These are phyloP conservation scores for Slavum lentiscoides DNA, from an alignment of 2,888 invertebrate species.

Conservation along the genomic window DNA sequence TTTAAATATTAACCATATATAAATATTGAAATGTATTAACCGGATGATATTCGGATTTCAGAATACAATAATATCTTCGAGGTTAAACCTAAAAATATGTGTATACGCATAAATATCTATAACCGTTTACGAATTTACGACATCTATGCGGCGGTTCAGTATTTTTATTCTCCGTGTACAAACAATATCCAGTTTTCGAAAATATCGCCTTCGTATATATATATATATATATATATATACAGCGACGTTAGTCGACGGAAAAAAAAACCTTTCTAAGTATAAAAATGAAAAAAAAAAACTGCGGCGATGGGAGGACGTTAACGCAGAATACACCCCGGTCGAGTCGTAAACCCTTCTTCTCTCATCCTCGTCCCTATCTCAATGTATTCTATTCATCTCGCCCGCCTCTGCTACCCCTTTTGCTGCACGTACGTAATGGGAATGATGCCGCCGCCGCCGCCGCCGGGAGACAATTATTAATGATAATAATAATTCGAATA, in stretches of 20 bases:
- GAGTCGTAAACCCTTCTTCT: constrained; percentile 40
- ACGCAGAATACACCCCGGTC: constrained; percentile 19
- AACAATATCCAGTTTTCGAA: constrained; percentile 19
- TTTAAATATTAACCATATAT: too few relatives aligned
- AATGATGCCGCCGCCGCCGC: too few relatives aligned
- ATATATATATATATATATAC: neutral
- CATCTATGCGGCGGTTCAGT: too few relatives aligned
- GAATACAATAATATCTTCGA: too few relatives aligned
- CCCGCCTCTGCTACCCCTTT: constrained; percentile 20
- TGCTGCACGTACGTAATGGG: neutral
- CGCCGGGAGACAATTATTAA: constrained; percentile 6
- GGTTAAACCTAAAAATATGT: too few relatives aligned
- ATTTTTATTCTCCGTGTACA: neutral
- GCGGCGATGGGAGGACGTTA: constrained; percentile 16
- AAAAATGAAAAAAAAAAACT: neutral
- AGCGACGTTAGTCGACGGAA: neutral
- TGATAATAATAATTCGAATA: constrained; percentile 33
- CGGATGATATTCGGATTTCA: too few relatives aligned
- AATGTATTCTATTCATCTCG: constrained; percentile 41
- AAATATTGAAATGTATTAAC: too few relatives aligned
- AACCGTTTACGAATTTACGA: too few relatives aligned
- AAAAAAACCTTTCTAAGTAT: constrained; percentile 4
- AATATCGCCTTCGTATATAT: neutral
- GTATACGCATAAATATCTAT: too few relatives aligned
- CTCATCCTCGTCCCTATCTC: constrained; percentile 24